Base-by-base conservation (phyloP, 2,888 invertebrate species). In the Drosophila borborema region DNA sequence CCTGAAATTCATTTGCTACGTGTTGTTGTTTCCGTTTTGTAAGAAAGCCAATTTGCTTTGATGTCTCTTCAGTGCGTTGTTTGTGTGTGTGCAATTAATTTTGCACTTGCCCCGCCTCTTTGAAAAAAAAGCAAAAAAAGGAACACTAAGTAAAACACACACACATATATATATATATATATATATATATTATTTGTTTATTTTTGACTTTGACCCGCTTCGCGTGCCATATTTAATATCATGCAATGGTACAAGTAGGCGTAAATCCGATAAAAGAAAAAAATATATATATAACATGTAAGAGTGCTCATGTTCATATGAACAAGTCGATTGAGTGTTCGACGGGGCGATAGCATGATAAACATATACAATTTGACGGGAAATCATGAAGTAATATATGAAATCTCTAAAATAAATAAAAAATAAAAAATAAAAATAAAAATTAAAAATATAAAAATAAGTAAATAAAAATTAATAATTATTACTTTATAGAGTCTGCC, bases 171-270 rank as follows among this genome's bases (percentile, higher is more conserved):
- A 20, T 20, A 20, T 2, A 20, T 20, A 20, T 20, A 20, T 20
- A 20, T 20, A 20, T 20, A 20, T n/a, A 14, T 18, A n/a, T 31
- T 62, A 71, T 48, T 64, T 67, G 64, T 71, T 56, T 73, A 62
- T 65, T 61, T 69, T 65, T 86, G 87, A 90, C 87, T 89, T 87
- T 87, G 90, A 87, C 90, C 90, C 76, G 74, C 55, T 90, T 87
- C 60, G 72, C 68, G 72, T 74, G 72, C 60, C 58, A 72, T 67
- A 77, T 83, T 73, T 70, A 80, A 82, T 80, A 73, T 51, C 62
- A 41, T 62, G 65, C 64, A 38, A 71, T 75, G 64, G 64, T 51
- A 71, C 51, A 74, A 45, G 71, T 80, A 64, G 75, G 75, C 77
- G 80, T 74, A 51, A 61, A 63, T 34, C 14, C 16, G n/a, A 61